Evolutionary conservation across 2,113 vertebrate species (phyloP).

Genomic region (Esox niger): DNA sequence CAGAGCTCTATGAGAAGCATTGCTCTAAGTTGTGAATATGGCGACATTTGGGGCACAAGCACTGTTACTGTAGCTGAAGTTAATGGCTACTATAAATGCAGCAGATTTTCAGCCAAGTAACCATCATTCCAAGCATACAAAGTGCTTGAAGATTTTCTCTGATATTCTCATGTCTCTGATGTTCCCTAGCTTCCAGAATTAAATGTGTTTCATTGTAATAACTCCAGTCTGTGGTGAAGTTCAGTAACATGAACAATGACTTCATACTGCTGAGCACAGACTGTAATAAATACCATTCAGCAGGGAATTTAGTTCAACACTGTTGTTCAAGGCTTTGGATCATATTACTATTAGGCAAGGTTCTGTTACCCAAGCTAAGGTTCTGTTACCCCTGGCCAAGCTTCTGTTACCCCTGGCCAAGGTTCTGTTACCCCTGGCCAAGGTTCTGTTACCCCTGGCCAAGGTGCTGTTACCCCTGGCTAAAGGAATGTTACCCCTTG

Average conservation of each 20-base stretch:
- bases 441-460: slow-evolving; percentile 16
- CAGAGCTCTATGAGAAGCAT: too few species aligned
- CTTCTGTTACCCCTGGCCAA: slow-evolving; percentile 14
- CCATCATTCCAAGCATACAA: slow-evolving; percentile 38
- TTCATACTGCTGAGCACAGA: slow-evolving; percentile 31
- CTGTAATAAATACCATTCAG: slow-evolving; percentile 46
- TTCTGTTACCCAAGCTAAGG: too few species aligned
- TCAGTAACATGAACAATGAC: slow-evolving; percentile 41
- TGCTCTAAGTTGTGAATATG: too few species aligned
- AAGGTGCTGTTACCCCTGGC: too few species aligned
- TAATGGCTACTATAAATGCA: slow-evolving; percentile 37
- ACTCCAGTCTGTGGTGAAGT: slow-evolving; percentile 26
- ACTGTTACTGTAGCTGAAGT: slow-evolving; percentile 22
- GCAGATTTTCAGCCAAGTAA: slow-evolving; percentile 45
- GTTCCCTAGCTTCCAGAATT: slow-evolving; percentile 38
- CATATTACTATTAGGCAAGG: slow-evolving; percentile 13
- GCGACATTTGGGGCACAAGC: background rate
- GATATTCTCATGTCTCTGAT: slow-evolving; percentile 23
- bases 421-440: slow-evolving; percentile 15
- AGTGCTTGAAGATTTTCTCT: slow-evolving; percentile 15
- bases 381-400: slow-evolving; percentile 15
- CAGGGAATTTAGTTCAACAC: slow-evolving; percentile 39
- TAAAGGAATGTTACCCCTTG: too few species aligned
- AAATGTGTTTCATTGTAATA: slow-evolving; percentile 37
- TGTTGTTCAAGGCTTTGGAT: slow-evolving; percentile 23